phyloP scores from a whole-genome alignment of 2,888 invertebrate species.

The Caenorhabditis zanzibari region DNA sequence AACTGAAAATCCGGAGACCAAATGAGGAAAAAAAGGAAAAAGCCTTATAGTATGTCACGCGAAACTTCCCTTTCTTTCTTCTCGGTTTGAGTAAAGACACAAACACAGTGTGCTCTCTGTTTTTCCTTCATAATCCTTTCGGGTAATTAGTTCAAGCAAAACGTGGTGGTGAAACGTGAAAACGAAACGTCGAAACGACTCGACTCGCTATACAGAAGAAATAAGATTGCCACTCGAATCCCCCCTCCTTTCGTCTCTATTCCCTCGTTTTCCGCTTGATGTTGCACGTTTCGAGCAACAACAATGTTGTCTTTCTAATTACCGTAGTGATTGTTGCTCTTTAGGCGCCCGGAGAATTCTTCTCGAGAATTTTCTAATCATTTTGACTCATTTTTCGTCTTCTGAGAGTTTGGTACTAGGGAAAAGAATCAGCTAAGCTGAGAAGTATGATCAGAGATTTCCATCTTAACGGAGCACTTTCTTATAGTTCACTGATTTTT shows the following conservation, averaged over 20 bases:
- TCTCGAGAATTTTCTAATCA: neutral
- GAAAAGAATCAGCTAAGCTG: constrained; percentile 13
- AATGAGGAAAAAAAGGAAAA: constrained; percentile 4
- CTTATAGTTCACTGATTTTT: constrained; percentile 31
- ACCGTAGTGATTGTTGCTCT: constrained; percentile 49
- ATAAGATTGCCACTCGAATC: constrained; percentile 42
- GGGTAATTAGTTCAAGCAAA: constrained; percentile 63
- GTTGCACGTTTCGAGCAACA: constrained; percentile 37
- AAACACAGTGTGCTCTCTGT: constrained; percentile 40
- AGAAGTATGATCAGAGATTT: constrained; percentile 1
- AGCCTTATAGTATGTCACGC: constrained; percentile 9
- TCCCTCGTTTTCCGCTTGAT: constrained; percentile 24
- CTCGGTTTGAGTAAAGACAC: constrained; percentile 56
- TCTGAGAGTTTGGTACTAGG: neutral
- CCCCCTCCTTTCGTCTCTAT: neutral
- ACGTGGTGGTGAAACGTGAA: constrained; percentile 50
- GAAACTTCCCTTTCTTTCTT: constrained; percentile 35
- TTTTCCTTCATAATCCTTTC: constrained; percentile 61
- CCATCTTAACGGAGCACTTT: constrained; percentile 17
- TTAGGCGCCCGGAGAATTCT: neutral
- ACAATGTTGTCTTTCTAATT: constrained; percentile 41
- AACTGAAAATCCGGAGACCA: constrained; percentile 8
- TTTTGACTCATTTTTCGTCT: neutral
- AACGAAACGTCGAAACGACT: constrained; percentile 39
- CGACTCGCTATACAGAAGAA: constrained; percentile 32